A percentile compares a stretch with the other conserved stretches of the same genome.
Conservation (phyloP, 23 tunicate species). For the Trididemnum clinides region DNA sequence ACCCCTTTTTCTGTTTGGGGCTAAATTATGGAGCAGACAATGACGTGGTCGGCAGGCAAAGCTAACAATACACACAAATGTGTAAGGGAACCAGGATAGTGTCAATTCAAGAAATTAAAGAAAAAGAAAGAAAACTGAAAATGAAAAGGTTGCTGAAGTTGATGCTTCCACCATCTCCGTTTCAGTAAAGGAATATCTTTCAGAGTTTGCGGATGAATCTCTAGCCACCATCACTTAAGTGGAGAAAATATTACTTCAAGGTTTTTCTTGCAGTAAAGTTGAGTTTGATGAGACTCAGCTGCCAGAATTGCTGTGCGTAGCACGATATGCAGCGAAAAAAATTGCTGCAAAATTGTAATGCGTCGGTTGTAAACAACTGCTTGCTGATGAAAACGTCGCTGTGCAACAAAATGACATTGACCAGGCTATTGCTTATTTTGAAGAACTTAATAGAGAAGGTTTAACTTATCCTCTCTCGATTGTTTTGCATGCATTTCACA, state of each 20-base stretch:
- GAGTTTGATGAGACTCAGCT: background rate
- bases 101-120: background rate
- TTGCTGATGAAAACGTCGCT: background rate
- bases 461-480: background rate
- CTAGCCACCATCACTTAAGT: background rate
- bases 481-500: background rate
- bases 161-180: background rate
- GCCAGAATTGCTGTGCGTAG: background rate
- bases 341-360: background rate
- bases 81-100: background rate
- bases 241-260: background rate
- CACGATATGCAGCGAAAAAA: background rate
- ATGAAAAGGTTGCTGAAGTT: background rate
- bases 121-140: background rate
- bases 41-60: no score
- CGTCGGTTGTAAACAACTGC: background rate
- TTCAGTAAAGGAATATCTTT: background rate
- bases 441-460: background rate
- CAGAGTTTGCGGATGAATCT: background rate
- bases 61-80: background rate
- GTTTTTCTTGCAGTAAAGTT: background rate
- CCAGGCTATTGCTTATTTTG: background rate
- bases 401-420: background rate
- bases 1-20: no score
- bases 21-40: no score